Evolutionary conservation across 2,113 vertebrate genomes (phyloP), one percentile per base, ranked within the genome.

Genomic region (Synodontis membranacea): DNA sequence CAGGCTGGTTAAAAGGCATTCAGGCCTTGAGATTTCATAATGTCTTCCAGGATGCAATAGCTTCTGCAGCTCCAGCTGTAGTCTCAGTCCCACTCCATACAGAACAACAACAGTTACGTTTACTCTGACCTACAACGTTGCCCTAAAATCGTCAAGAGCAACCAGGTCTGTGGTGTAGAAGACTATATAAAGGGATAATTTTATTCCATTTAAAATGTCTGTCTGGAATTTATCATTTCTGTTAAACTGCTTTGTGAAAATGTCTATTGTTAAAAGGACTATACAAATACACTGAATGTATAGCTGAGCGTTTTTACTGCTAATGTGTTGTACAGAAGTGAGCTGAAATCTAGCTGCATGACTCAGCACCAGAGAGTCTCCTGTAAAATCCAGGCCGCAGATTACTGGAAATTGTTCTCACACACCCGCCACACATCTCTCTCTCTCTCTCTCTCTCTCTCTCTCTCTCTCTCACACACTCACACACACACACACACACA

Each of bases 1-100:
- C 58, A 75, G 17, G 8, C 21, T n/a, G 28, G 48, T 46, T 82
- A 62, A 89, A 87, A 82, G 58, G 39, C 83, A 52, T 42, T 64
- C 66, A 83, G 42, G 76, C 52, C 60, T 8, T 23, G 37, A 19
- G 68, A 64, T 64, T 68, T 80, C 76, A 86, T 48, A 80, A 80
- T 56, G 54, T 81, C 82, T 84, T 56, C 46, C 58, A 80, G 76
- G 37, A 23, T n/a, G 56, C n/a, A 31, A 31, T 34, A 10, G n/a
- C n/a, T 78, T 52, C n/a, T 9, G 34, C 19, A 37, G 50, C 50
- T 56, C 31, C 31, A 54, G 50, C 9, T 25, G 31, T 34, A 21
- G 6, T 23, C n/a, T 37, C 54, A 11, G 48, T 79, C 31, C 19
- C 31, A 79, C 1, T 21, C 48, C 31, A 54, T 37, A 34, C n/a